Evolutionary conservation across 2,888 invertebrate species (phyloP).

Genomic region (Mamestra brassicae): DNA sequence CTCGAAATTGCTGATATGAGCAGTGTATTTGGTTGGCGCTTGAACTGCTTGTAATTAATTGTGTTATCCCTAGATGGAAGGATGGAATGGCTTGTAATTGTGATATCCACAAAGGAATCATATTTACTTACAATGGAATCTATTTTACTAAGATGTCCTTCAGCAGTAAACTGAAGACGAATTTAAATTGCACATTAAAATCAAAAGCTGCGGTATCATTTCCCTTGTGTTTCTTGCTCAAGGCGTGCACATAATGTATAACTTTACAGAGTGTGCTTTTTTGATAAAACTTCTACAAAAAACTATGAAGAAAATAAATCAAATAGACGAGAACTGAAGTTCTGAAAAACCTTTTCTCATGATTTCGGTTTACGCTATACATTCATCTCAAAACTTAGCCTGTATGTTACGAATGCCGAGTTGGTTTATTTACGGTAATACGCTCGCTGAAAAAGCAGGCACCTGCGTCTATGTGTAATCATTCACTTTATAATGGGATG

Average conservation of each 20-base stretch:
- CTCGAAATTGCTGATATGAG: neutral
- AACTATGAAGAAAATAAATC: slow-evolving; percentile 14
- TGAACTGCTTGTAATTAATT: neutral
- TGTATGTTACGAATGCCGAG: slow-evolving; percentile 39
- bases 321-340: slow-evolving; percentile 9
- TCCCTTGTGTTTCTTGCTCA: slow-evolving; percentile 55
- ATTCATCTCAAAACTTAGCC: slow-evolving; percentile 19
- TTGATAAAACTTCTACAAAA: slow-evolving; percentile 8
- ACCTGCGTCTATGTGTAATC: slow-evolving; percentile 73
- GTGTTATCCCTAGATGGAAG: neutral
- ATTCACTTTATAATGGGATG: slow-evolving; percentile 70
- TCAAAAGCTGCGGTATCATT: slow-evolving; percentile 67
- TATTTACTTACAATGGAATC: slow-evolving; percentile 23
- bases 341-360: slow-evolving; percentile 13
- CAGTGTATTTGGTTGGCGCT: neutral
- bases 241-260: slow-evolving; percentile 16
- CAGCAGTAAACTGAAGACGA: slow-evolving; percentile 54
- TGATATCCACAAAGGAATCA: slow-evolving; percentile 16
- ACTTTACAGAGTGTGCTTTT: slow-evolving; percentile 4
- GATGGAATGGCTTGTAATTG: too few relatives aligned
- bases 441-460: slow-evolving; percentile 66
- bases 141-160: slow-evolving; percentile 43
- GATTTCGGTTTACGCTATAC: slow-evolving; percentile 19
- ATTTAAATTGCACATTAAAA: slow-evolving; percentile 62
- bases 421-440: slow-evolving; percentile 68